Evolutionary conservation across 2,797 vertebrate genomes (phyloP), one percentile per base, ranked within the genome.

Genomic region (Tympanoctomys barrerae): DNA sequence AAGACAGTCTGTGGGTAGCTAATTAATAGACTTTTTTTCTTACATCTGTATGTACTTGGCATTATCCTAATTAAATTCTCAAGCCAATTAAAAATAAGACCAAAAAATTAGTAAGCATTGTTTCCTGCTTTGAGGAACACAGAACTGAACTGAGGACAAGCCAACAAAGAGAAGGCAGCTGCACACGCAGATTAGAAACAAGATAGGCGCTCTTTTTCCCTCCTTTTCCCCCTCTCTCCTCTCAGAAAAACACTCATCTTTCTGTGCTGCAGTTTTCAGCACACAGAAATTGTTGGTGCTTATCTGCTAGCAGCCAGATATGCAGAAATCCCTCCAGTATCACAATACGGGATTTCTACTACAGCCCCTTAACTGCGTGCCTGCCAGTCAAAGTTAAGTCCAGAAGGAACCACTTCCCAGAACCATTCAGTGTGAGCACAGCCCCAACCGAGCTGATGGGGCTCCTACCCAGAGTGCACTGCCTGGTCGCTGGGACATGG

Each of bases 1-100:
- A 49, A 88, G 54, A 85, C 68, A 87, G 59, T 22, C 80, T 82
- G 57, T 77, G 71, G 81, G 82, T 94, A 92, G 61, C 78, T 97
- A 96, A 97, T 96, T 97, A 96, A 96, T n/a, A 90, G 59, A 70
- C 16, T 62, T 92, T 39, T 81, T 71, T 31, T 78, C 73, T 31
- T 2, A 92, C 57, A 92, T 62, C 71, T 85, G 31, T 59, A 85
- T 42, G 54, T 81, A 73, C 22, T 46, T 83, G 57, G 49, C 36
- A 93, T 79, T 96, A 90, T 96, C 88, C 78, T 95, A 57, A 94
- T 85, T 94, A 96, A 91, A 87, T 95, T 95, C 96, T 83, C 79
- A 91, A 91, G 19, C n/a, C 2, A 2, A 83, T 95, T 93, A 96
- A 97, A 97, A 96, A 68, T 68, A 46, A 95, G 64, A 81, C 88